These are phyloP conservation scores for Lycophotia porphyrea DNA, from an alignment of 2,888 invertebrate genomes.

Conservation along the genomic window DNA sequence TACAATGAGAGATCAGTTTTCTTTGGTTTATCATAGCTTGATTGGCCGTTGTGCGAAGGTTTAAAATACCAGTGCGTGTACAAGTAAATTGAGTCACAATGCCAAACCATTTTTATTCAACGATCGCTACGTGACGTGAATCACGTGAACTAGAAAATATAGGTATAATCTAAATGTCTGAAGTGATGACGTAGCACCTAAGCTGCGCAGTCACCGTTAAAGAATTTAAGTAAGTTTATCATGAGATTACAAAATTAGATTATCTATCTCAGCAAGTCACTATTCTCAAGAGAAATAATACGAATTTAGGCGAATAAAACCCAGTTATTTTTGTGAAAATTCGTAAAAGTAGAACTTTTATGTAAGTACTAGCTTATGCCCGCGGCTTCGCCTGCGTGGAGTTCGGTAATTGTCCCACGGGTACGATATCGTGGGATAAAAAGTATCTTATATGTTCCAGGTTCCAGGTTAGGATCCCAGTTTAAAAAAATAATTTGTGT, in stretches of 20 bases:
- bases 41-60: too few species aligned
- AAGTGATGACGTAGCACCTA: conserved; percentile 68
- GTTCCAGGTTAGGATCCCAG: too few species aligned
- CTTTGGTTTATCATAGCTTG: too few species aligned
- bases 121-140: background rate
- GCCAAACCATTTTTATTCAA: background rate
- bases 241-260: conserved; percentile 55
- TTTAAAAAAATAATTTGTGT: background rate
- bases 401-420: background rate
- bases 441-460: background rate
- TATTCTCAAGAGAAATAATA: conserved; percentile 11
- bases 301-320: conserved; percentile 10
- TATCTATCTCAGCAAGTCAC: conserved; percentile 42
- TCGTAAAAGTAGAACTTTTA: background rate
- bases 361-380: background rate
- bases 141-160: conserved; percentile 66
- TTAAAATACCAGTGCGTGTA: background rate
- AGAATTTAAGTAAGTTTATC: conserved; percentile 54
- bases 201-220: conserved; percentile 62
- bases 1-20: too few species aligned
- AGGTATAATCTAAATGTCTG: conserved; percentile 61
- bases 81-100: background rate
- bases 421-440: background rate
- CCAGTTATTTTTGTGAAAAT: background rate
- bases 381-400: background rate